A percentile compares a stretch with the other conserved stretches of the same genome.
Conservation (phyloP, 2,797 vertebrate species). For the Myotis planiceps region DNA sequence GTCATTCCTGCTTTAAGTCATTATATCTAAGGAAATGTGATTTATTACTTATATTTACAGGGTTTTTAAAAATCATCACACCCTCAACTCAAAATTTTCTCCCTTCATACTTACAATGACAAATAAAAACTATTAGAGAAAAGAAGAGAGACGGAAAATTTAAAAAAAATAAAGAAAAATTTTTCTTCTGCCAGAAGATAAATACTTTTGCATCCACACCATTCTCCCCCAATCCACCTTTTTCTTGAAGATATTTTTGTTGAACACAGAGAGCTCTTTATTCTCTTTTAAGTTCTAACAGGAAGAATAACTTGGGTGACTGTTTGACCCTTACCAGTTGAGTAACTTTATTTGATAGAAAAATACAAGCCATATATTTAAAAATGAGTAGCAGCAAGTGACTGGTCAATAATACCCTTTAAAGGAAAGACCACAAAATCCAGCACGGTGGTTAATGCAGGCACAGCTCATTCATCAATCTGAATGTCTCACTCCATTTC, state of each 20-base stretch:
- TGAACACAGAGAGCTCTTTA: constrained; percentile 75
- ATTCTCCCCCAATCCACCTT: background rate
- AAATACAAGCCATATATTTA: constrained; percentile 36
- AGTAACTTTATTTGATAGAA: constrained; percentile 53
- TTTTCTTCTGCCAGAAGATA: background rate
- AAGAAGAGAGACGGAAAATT: background rate
- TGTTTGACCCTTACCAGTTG: constrained; percentile 58
- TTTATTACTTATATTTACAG: background rate
- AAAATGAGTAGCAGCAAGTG: constrained; percentile 44
- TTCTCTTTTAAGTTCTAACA: constrained; percentile 62
- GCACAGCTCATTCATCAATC: background rate
- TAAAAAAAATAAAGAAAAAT: background rate
- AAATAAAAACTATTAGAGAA: background rate
- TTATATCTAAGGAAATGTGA: background rate
- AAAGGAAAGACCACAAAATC: constrained; percentile 20
- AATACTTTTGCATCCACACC: background rate
- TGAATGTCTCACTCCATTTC: background rate
- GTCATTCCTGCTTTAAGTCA: background rate
- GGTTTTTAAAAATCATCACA: background rate
- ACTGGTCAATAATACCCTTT: constrained; percentile 47
- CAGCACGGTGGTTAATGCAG: background rate
- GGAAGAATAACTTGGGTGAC: constrained; percentile 63
- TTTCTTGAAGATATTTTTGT: constrained; percentile 46
- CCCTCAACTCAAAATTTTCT: background rate
- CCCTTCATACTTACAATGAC: background rate